Evolutionary conservation across 2,888 invertebrate genomes (phyloP), one percentile per base, ranked within the genome.

Genomic region (Parochlus steinenii): DNA sequence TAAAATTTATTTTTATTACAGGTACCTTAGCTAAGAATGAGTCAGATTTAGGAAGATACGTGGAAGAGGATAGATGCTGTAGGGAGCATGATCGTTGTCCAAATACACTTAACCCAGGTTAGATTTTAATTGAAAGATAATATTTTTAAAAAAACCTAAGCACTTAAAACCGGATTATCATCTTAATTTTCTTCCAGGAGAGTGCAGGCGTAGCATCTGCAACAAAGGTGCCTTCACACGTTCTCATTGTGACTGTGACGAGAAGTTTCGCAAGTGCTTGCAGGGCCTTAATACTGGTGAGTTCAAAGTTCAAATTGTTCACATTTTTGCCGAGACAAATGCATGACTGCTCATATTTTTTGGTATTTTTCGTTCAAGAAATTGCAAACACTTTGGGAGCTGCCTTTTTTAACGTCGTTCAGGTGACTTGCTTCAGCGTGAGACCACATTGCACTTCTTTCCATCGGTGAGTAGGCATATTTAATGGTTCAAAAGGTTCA

Each of bases 201-300:
- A 71, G 43, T 72, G 71, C 42, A 63, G 65, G 31, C 65, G 69
- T 39, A 69, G 73, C 1, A 61, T 77, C 17, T 78, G 75, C 53
- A 81, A 81, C 51, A 62, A 62, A 18, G 71, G 74, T 5, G 67
- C 69, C 3, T 72, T 71, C 49, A 76, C 75, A 1, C 65, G 76
- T 37, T 74, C 76, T 1, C 75, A 78, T 47, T 81, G 80, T 48
- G 73, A 74, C 45, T 81, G 81, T 47, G 80, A 81, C 48, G 69
- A 71, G 1, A 63, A 65, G 45, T 75, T 82, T 47, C 63, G 76
- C 23, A 58, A 69, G 36, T 82, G 81, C 49, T 56, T 82, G 31
- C 70, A 72, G 48, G 63, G 64, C 37, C 60, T 74, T 5, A 71
- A 70, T 44, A 69, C 74, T 16, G 56, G 55, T 55, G 43, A 20